These are phyloP conservation scores for Hypomesus transpacificus DNA, from an alignment of 2,113 vertebrate genomes.

Conservation along the genomic window DNA sequence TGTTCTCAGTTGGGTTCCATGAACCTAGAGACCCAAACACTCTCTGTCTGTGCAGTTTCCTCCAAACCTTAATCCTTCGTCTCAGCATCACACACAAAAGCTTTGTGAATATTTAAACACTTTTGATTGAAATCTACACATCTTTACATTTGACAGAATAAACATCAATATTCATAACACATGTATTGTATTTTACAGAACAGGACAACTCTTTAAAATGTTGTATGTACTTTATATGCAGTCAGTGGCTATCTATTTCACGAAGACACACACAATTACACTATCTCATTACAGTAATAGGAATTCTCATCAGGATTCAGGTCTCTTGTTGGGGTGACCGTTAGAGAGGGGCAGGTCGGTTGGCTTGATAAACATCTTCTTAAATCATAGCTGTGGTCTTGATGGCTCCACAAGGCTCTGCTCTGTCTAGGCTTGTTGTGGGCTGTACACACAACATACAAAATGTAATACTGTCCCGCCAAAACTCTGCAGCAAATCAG, in stretches of 20 bases:
- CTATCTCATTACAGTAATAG: slow-evolving; percentile 24
- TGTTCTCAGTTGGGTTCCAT: slow-evolving; percentile 37
- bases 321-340: slow-evolving; percentile 13
- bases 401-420: slow-evolving; percentile 36
- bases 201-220: background rate
- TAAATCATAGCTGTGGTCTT: slow-evolving; percentile 46
- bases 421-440: slow-evolving; percentile 43
- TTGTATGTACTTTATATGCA: background rate
- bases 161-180: background rate
- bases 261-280: slow-evolving; percentile 9
- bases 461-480: slow-evolving; percentile 18
- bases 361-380: slow-evolving; percentile 35
- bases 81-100: no score
- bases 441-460: slow-evolving; percentile 25
- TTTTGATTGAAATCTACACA: no score
- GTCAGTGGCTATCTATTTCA: slow-evolving; percentile 33
- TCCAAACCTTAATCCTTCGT: background rate
- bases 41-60: slow-evolving; percentile 22
- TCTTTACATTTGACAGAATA: background rate
- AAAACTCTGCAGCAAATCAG: slow-evolving; percentile 35
- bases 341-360: slow-evolving; percentile 15
- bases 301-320: slow-evolving; percentile 30
- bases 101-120: no score
- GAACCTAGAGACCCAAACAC: slow-evolving; percentile 20
- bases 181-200: background rate